Conservation (phyloP, 2,797 vertebrate species). For the Setipinna tenuifilis region DNA sequence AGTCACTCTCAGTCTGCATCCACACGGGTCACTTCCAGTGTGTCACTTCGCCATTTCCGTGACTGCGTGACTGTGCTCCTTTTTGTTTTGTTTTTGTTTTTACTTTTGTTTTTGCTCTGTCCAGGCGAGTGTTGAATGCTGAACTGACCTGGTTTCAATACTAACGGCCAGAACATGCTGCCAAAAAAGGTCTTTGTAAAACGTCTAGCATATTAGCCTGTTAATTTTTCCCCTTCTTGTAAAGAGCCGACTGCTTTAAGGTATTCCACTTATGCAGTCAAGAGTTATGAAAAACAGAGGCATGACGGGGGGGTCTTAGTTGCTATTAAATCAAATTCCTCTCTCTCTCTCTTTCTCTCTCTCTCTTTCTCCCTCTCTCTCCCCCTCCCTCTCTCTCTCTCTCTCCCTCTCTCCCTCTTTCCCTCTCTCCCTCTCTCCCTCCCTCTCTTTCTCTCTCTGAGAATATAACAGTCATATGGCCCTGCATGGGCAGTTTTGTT, state of each 20-base stretch:
- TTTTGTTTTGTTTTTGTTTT: too few species aligned
- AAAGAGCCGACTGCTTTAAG: constrained; percentile 27
- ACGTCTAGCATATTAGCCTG: background rate
- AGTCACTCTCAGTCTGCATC: constrained; percentile 20
- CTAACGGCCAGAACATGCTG: constrained; percentile 10
- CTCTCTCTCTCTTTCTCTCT: background rate
- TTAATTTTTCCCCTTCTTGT: background rate
- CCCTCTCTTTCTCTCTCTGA: too few species aligned
- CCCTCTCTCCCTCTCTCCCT: too few species aligned
- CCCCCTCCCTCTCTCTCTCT: too few species aligned
- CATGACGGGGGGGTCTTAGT: constrained; percentile 6
- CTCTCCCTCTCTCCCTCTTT: too few species aligned
- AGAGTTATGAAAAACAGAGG: constrained; percentile 26
- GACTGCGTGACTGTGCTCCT: background rate
- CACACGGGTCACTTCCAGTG: background rate
- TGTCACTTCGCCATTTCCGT: constrained; percentile 14
- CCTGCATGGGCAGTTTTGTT: too few species aligned
- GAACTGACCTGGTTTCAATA: constrained; percentile 30
- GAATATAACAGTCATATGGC: too few species aligned
- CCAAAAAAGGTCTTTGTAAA: constrained; percentile 2
- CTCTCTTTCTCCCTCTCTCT: too few species aligned
- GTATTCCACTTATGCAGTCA: background rate
- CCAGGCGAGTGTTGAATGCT: constrained; percentile 15
- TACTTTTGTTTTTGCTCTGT: background rate
- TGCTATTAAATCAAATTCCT: constrained; percentile 39